Conservation (phyloP, 2,888 invertebrate species). For the Cataglyphis livida region DNA sequence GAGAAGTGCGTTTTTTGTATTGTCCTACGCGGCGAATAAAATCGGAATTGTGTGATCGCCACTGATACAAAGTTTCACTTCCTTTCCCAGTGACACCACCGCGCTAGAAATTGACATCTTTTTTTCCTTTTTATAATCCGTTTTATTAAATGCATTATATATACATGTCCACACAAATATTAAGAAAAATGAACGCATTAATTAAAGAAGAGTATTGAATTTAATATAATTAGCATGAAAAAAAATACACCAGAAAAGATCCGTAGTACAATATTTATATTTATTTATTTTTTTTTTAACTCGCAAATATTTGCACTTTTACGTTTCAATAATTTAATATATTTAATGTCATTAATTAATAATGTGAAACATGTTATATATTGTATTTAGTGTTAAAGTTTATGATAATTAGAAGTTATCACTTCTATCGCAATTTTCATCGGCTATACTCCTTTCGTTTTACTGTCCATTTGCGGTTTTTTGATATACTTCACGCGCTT, state of each 20-base stretch:
- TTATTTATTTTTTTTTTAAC: neutral
- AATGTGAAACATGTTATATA: neutral
- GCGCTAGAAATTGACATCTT: neutral
- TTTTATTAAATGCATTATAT: neutral
- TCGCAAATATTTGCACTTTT: neutral
- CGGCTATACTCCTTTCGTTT: neutral
- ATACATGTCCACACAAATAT: neutral
- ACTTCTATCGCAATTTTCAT: neutral
- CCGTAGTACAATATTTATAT: neutral
- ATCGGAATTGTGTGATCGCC: slow-evolving; percentile 3
- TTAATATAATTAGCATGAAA: neutral
- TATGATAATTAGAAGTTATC: neutral
- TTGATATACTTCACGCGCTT: slow-evolving; percentile 6
- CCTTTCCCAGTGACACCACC: slow-evolving; percentile 55
- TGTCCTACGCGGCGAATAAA: slow-evolving; percentile 18
- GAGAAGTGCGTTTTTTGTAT: neutral
- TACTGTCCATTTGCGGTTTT: neutral
- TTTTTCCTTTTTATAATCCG: neutral
- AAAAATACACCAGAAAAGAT: neutral
- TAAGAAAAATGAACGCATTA: neutral
- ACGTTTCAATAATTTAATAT: neutral
- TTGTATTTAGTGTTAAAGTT: neutral
- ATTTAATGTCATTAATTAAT: neutral
- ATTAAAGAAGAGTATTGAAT: neutral
- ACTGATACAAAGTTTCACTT: slow-evolving; percentile 35